phyloP scores from a whole-genome alignment of 1,140 invertebrate genomes.

The Halictus rubicundus region DNA sequence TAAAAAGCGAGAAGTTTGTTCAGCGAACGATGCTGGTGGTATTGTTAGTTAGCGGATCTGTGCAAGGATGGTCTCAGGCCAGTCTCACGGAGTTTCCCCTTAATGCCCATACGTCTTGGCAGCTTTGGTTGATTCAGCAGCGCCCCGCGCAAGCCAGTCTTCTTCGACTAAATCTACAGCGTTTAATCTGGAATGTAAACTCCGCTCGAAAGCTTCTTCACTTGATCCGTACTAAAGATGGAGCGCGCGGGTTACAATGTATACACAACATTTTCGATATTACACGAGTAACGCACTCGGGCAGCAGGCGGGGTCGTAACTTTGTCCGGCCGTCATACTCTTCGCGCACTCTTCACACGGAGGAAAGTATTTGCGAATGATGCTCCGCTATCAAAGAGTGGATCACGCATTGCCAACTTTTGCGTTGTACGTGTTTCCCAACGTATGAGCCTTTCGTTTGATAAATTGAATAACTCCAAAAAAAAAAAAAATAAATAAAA shows the following conservation, averaged over 20 bases:
- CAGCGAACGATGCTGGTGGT: background rate
- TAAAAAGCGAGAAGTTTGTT: too few species aligned
- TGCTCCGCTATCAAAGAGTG: too few species aligned
- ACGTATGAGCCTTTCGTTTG: too few species aligned
- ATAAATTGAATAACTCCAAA: too few species aligned
- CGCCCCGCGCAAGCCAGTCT: slow-evolving; percentile 10
- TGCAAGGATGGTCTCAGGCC: slow-evolving; percentile 60
- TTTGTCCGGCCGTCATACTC: too few species aligned
- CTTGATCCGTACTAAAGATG: background rate
- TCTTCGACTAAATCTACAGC: slow-evolving; percentile 3
- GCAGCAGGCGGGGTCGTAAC: too few species aligned
- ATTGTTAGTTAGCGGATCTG: slow-evolving; percentile 62
- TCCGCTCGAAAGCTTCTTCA: background rate
- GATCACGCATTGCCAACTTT: too few species aligned
- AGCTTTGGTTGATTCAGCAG: slow-evolving; percentile 24
- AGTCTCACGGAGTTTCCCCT: slow-evolving; percentile 55
- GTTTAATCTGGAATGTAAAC: slow-evolving; percentile 28
- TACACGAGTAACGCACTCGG: too few species aligned
- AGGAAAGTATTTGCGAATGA: too few species aligned
- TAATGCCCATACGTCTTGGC: slow-evolving; percentile 61
- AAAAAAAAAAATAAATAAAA: too few species aligned
- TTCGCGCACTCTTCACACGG: too few species aligned
- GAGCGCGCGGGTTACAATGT: background rate
- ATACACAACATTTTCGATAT: background rate
- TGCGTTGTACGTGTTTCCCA: too few species aligned